Base-by-base conservation (phyloP, 2,888 invertebrate genomes). In the Epistrophe eligans region DNA sequence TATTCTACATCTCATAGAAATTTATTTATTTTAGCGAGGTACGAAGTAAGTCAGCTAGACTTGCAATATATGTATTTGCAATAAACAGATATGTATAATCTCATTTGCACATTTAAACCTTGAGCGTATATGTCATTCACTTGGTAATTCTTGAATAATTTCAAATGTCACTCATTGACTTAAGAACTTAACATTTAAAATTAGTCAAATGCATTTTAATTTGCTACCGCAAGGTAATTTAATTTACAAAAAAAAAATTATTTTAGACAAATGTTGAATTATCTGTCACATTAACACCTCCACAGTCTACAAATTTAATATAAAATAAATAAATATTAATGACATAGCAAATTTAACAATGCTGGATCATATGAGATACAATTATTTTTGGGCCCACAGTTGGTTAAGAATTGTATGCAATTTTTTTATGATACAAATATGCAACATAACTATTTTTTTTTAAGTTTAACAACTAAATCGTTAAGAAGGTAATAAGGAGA, bases 21-120 rank as follows among this genome's bases (percentile, higher is more conserved):
- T n/a, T 17, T 55, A 55, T 55, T 11, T 55, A 55, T 13, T 48
- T 8, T 35, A 35, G 32, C 2, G 24, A 5, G 2, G 0, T 60
- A 60, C 11, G 4, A 15, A 60, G 13, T 19, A 19, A 40, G 19
- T 19, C 38, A 40, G 19, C 60, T 60, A 60, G 40, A 60, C 60
- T 38, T 19, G 38, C 19, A 60, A 17, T 35, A 9, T 24, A 24
- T 24, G 3, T 24, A 24, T 19, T 58, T 0, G 58, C 17, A 58
- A 35, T 55, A 55, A 13, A 55, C 15, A 5, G 35, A 35, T 6
- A 2, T 40, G 8, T 8, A 35, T 38, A 3, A 4, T 40, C 19
- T 38, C 6, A 60, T 60, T 60, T 19, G 40, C 60, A 60, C 35
- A 19, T 60, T 19, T 7, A 40, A 40, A 35, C 60, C 60, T 60